Evolutionary conservation across 2,797 vertebrate genomes (phyloP).

Genomic region (Alcedo atthis): DNA sequence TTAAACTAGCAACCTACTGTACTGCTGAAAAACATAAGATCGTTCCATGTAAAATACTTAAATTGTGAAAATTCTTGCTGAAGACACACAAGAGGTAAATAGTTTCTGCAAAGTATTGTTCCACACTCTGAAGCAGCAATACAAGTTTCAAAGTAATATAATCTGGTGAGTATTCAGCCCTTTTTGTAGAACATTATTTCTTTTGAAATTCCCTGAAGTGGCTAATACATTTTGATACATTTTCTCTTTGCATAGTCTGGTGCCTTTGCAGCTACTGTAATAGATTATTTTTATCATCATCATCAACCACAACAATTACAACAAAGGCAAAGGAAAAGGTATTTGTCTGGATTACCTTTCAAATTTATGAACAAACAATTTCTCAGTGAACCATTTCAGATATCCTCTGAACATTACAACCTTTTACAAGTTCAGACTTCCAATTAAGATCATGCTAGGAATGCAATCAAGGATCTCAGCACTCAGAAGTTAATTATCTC

Average conservation of each 20-base stretch:
- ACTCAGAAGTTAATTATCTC: conserved; percentile 84
- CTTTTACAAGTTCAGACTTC: conserved; percentile 75
- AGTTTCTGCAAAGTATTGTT: background rate
- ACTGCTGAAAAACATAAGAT: background rate
- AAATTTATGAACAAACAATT: conserved; percentile 75
- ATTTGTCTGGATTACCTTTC: conserved; percentile 71
- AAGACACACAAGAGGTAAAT: background rate
- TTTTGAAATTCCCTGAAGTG: conserved; percentile 54
- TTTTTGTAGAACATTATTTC: conserved; percentile 43
- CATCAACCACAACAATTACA: conserved; percentile 51
- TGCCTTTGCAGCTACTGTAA: conserved; percentile 36
- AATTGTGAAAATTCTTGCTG: background rate
- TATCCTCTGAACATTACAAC: conserved; percentile 52
- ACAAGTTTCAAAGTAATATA: background rate
- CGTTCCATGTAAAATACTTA: background rate
- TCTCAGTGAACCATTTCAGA: conserved; percentile 70
- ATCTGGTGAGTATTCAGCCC: background rate
- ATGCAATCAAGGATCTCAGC: conserved; percentile 82
- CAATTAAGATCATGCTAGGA: conserved; percentile 82
- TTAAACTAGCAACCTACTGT: background rate
- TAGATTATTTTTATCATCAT: conserved; percentile 74
- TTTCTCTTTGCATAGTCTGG: conserved; percentile 55
- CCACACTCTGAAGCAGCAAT: background rate
- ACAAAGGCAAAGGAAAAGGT: conserved; percentile 54
- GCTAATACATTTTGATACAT: conserved; percentile 50